A percentile compares a stretch with the other conserved stretches of the same genome.
phyloP scores from a whole-genome alignment of 2,113 vertebrate genomes.

The Etheostoma spectabile region DNA sequence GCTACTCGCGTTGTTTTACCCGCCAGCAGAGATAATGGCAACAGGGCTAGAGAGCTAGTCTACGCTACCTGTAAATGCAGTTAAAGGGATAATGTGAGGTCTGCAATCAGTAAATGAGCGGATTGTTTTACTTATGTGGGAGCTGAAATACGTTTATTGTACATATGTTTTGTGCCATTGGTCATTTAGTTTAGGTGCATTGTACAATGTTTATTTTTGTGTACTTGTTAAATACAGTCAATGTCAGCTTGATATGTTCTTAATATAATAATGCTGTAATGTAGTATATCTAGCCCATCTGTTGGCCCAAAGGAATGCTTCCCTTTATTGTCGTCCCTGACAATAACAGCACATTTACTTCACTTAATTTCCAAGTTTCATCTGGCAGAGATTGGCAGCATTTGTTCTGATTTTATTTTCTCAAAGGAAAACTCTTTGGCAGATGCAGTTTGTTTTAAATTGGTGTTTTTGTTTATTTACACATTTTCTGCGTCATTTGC shows the following conservation, averaged over 20 bases:
- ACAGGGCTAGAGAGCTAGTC: not conserved
- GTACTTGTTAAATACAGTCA: not conserved
- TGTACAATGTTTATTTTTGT: not conserved
- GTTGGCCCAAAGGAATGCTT: constrained; percentile 38
- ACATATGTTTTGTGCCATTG: too few species aligned
- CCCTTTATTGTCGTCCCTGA: constrained; percentile 24
- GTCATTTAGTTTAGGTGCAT: not conserved
- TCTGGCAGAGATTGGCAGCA: constrained; percentile 37
- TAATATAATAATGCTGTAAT: constrained; percentile 21
- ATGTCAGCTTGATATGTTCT: constrained; percentile 6
- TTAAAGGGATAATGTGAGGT: not conserved
- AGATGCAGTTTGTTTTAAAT: constrained; percentile 6
- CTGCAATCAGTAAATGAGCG: not conserved
- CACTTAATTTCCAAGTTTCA: constrained; percentile 40
- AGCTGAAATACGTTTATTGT: not conserved
- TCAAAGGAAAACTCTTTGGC: constrained; percentile 21
- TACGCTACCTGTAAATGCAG: not conserved
- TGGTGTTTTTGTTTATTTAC: not conserved
- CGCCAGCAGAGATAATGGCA: not conserved
- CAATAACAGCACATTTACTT: constrained; percentile 42
- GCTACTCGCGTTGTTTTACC: not conserved
- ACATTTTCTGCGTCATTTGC: not conserved
- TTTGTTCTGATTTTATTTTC: constrained; percentile 21
- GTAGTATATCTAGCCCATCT: constrained; percentile 41
- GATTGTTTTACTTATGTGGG: not conserved